A percentile compares a stretch with the other conserved stretches of the same genome.
Conservation (phyloP, 1,140 invertebrate genomes). For the Lamellibrachia luymesi region DNA sequence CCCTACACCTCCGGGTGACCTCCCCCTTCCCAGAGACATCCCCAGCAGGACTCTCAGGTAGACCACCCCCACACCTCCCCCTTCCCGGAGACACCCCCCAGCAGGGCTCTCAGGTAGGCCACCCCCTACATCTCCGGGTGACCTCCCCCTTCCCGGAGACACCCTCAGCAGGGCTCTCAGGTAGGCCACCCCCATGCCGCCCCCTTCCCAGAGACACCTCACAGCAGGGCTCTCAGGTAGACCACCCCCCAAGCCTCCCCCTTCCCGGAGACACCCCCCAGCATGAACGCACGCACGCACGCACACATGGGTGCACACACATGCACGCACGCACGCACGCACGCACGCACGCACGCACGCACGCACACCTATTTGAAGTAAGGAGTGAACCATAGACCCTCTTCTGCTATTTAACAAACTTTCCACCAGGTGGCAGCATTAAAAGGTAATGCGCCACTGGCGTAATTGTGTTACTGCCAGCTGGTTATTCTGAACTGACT, state of each 20-base stretch:
- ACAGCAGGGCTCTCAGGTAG: neutral
- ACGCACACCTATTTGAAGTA: neutral
- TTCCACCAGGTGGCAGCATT: slow-evolving; percentile 6
- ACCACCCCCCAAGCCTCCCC: too few relatives aligned
- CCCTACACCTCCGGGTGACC: too few relatives aligned
- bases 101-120: neutral
- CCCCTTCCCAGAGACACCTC: neutral
- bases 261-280: too few relatives aligned
- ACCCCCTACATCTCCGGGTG: too few relatives aligned
- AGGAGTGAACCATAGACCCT: neutral
- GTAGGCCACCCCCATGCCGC: neutral
- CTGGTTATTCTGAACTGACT: neutral
- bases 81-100: neutral
- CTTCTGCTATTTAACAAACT: slow-evolving; percentile 20
- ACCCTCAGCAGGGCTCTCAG: neutral
- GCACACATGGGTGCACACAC: neutral
- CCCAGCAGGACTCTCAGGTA: neutral
- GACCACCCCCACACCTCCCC: neutral
- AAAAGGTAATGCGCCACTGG: neutral
- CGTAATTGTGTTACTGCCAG: neutral
- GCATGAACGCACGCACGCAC: too few relatives aligned
- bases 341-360: neutral
- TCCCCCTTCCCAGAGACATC: slow-evolving; percentile 30
- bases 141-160: slow-evolving; percentile 29
- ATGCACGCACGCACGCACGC: neutral